Base-by-base conservation (phyloP, 2,888 invertebrate species). In the Andrena minutula region DNA sequence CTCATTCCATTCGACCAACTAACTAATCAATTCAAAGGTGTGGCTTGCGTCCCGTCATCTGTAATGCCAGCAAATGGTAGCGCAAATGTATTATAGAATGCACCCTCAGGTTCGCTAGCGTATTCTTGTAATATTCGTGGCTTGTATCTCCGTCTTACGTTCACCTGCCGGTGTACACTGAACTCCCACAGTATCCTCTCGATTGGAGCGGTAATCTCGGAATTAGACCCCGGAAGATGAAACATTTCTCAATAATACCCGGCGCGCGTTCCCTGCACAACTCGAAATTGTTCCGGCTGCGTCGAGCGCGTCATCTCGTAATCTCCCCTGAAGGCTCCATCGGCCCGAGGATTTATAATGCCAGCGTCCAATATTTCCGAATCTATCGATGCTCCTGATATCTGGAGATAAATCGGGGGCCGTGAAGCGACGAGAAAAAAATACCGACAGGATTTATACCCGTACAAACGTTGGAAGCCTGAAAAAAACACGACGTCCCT, bases 351-450 rank as follows among this genome's bases (percentile, higher is more conserved):
- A 53, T 53, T 53, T 53, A 53, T 53, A 53, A 53, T 53, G 8
- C 53, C 53, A n/a, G 53, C 23, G 53, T 53, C 53, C 49, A 56
- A 75, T 70, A 70, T 60, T 75, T 70, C 49, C n/a, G 58, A 75
- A 75, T 32, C 20, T 5, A 8, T 5, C n/a, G n/a, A 5, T 28
- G 47, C 30, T 58, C 2, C 30, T 5, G 30, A 20, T 53, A 53
- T 20, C 53, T 3, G 1, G 4, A 20, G 53, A 20, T 51, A 75
- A 30, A 71, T 70, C 28, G 23, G 5, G 69, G 20, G 41, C 41
- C 41, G 12, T 12, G 41, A 12, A 12, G 35, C 23, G n/a, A 10
- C 12, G 72, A 51, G 16, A 61, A 70, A 28, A 41, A 41, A 4
- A 41, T 10, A 23, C 58, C 58, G 23, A 28, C 32, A n/a, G 16